These are phyloP conservation scores for Proisotoma minuta DNA, from an alignment of 2,888 invertebrate genomes.

Conservation along the genomic window DNA sequence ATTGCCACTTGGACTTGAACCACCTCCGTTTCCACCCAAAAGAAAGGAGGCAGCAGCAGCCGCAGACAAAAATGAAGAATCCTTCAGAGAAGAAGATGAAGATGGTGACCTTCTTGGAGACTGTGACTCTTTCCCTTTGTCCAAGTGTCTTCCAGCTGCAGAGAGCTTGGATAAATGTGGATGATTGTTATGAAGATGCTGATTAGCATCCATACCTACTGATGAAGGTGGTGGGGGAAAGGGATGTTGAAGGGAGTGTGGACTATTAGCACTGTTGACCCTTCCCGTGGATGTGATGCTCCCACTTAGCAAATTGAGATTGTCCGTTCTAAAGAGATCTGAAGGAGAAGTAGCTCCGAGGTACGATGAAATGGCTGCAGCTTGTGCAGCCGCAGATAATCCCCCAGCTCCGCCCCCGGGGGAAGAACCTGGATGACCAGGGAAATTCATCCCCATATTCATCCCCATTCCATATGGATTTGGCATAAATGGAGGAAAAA, in stretches of 20 bases:
- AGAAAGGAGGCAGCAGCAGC: slow-evolving; percentile 30
- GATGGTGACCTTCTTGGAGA: slow-evolving; percentile 12
- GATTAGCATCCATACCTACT: slow-evolving; percentile 19
- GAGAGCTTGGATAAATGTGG: slow-evolving; percentile 27
- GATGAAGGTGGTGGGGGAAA: slow-evolving; percentile 23
- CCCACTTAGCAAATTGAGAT: slow-evolving; percentile 41
- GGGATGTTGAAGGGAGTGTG: slow-evolving; percentile 21
- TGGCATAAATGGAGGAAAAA: slow-evolving; percentile 47
- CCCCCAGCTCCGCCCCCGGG: slow-evolving; percentile 15
- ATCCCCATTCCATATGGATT: slow-evolving; percentile 45
- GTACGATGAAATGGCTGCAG: slow-evolving; percentile 20
- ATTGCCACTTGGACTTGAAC: slow-evolving; percentile 8
- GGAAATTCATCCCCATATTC: slow-evolving; percentile 43
- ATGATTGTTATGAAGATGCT: slow-evolving; percentile 21
- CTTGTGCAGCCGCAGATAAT: slow-evolving; percentile 13
- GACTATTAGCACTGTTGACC: slow-evolving; percentile 32
- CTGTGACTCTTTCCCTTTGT: slow-evolving; percentile 25
- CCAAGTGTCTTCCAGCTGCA: neutral
- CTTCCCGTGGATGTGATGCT: slow-evolving; percentile 30
- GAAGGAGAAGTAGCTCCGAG: slow-evolving; percentile 30
- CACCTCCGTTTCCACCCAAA: slow-evolving; percentile 16
- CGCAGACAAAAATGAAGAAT: slow-evolving; percentile 27
- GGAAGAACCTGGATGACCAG: slow-evolving; percentile 21
- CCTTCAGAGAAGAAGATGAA: neutral
- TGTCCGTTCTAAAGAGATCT: slow-evolving; percentile 43